phyloP scores from a whole-genome alignment of 2,113 vertebrate species.

The Bucco capensis region DNA sequence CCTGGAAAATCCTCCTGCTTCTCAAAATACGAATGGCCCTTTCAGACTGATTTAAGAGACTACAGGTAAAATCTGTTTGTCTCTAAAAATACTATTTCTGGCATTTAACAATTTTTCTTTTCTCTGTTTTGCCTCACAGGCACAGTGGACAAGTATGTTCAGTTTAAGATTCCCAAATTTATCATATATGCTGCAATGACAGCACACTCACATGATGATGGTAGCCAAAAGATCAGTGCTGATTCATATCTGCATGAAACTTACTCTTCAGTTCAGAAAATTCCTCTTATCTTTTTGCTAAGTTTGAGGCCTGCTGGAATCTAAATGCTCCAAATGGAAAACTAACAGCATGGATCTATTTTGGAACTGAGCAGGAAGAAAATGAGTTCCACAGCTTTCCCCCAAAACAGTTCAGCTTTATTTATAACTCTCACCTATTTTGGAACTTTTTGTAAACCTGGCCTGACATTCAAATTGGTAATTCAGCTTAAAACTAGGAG shows the following conservation, averaged over 20 bases:
- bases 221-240: conserved; percentile 34
- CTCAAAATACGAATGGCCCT: neutral
- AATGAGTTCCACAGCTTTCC: conserved; percentile 38
- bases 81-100: neutral
- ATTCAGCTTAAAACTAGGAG: neutral
- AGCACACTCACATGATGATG: conserved; percentile 45
- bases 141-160: neutral
- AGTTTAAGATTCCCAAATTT: conserved; percentile 24
- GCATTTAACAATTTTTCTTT: neutral
- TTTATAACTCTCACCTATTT: conserved; percentile 56
- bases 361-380: conserved; percentile 40
- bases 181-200: conserved; percentile 32
- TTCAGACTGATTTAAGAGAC: neutral
- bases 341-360: conserved; percentile 49
- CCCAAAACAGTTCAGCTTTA: conserved; percentile 46
- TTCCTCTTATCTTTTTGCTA: conserved; percentile 44
- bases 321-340: conserved; percentile 43
- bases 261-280: conserved; percentile 28
- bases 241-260: conserved; percentile 59
- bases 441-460: conserved; percentile 48
- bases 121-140: neutral
- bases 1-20: neutral
- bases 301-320: conserved; percentile 40
- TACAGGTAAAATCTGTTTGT: neutral
- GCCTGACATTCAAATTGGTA: conserved; percentile 13